Evolutionary conservation across 1,140 invertebrate genomes (phyloP).

Genomic region (Drosophila murphyi): DNA sequence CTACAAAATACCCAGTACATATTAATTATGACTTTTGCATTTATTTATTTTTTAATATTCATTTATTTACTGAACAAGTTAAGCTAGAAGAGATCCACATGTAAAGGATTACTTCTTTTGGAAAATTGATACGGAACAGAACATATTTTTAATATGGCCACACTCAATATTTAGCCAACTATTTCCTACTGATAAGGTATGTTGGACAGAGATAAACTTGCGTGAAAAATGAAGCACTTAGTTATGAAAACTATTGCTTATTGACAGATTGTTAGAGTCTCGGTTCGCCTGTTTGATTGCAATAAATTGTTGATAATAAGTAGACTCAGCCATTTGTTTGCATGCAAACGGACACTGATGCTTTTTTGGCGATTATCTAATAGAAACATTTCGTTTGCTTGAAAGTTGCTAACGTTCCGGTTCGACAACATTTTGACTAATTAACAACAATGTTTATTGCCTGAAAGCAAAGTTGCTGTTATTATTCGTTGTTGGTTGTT

Average conservation of each 20-base stretch:
- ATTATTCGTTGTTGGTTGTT: conserved; percentile 2
- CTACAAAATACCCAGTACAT: background rate
- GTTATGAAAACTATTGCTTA: background rate
- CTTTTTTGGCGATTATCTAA: background rate
- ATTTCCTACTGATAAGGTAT: too few relatives aligned
- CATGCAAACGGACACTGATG: background rate
- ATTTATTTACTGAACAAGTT: too few relatives aligned
- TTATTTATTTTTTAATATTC: too few relatives aligned
- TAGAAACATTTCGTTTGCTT: conserved; percentile 49
- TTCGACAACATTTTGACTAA: conserved; percentile 78
- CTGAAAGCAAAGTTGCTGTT: conserved; percentile 37
- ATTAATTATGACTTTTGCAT: background rate
- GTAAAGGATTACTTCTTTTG: too few relatives aligned
- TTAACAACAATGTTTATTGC: conserved; percentile 80
- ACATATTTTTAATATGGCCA: too few relatives aligned
- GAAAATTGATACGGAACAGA: too few relatives aligned
- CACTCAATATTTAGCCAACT: too few relatives aligned
- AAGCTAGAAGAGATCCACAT: too few relatives aligned
- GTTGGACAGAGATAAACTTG: background rate
- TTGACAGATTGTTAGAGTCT: background rate
- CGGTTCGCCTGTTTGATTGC: conserved; percentile 15
- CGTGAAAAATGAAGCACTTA: background rate
- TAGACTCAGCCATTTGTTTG: background rate
- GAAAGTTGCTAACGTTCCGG: conserved; percentile 65
- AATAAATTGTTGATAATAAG: conserved; percentile 4